Evolutionary conservation across 2,888 invertebrate genomes (phyloP).

Genomic region (Polylopha cassiicola): DNA sequence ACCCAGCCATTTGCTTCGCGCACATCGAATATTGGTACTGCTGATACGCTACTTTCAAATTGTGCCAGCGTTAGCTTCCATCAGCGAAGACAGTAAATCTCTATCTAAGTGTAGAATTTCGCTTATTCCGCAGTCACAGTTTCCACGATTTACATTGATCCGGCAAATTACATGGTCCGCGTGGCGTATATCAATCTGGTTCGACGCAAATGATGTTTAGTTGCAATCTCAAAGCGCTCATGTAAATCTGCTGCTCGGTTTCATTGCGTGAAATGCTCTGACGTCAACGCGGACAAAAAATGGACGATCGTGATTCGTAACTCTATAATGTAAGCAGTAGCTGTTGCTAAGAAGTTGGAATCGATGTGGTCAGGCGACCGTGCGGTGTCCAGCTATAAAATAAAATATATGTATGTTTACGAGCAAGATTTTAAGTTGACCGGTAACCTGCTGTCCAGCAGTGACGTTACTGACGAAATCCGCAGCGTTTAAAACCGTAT

Average conservation of each 20-base stretch:
- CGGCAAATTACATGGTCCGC: slow-evolving; percentile 25
- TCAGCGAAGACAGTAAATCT: slow-evolving; percentile 16
- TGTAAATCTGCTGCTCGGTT: slow-evolving; percentile 24
- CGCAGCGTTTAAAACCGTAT: slow-evolving; percentile 38
- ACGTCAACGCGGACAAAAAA: slow-evolving; percentile 19
- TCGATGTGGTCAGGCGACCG: too few relatives aligned
- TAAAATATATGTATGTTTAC: slow-evolving; percentile 2
- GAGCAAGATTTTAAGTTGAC: slow-evolving; percentile 6
- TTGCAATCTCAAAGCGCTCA: slow-evolving; percentile 35
- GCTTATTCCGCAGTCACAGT: slow-evolving; percentile 17
- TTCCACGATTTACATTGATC: slow-evolving; percentile 20
- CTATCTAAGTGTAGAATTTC: slow-evolving; percentile 18
- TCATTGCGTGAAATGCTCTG: slow-evolving; percentile 9
- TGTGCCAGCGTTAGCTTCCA: slow-evolving; percentile 18
- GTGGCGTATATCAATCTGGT: slow-evolving; percentile 33
- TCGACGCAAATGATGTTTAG: slow-evolving; percentile 37
- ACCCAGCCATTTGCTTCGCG: slow-evolving; percentile 9
- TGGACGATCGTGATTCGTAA: slow-evolving; percentile 14
- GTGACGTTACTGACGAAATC: slow-evolving; percentile 18
- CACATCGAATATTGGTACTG: slow-evolving; percentile 19
- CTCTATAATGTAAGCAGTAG: slow-evolving; percentile 18
- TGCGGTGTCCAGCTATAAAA: too few relatives aligned
- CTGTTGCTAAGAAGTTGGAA: slow-evolving; percentile 9
- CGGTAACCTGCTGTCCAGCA: slow-evolving; percentile 1
- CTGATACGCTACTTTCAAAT: slow-evolving; percentile 16